phyloP scores from a whole-genome alignment of 2,797 vertebrate species.

The Columba guinea region DNA sequence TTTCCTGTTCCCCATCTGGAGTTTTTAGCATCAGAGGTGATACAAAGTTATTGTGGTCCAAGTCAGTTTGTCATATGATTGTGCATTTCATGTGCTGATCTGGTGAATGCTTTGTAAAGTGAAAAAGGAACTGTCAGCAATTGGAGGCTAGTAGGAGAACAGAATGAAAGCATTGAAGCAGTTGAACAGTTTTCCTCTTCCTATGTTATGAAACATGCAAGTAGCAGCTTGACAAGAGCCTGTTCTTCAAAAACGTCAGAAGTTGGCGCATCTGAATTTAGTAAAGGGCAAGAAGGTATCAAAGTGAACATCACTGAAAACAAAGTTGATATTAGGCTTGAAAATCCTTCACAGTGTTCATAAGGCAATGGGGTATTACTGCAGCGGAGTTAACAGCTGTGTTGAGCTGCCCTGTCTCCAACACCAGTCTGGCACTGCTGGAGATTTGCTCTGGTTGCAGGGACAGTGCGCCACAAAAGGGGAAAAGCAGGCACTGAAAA shows the following conservation, averaged over 20 bases:
- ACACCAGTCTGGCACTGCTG: not conserved
- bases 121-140: slow-evolving; percentile 17
- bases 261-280: not conserved
- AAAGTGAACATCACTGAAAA: not conserved
- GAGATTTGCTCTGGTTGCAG: not conserved
- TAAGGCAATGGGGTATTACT: not conserved
- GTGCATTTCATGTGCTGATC: not conserved
- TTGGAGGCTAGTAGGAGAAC: not conserved
- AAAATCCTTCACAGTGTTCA: not conserved
- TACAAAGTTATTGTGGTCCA: not conserved
- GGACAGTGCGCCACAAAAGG: no score
- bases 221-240: not conserved
- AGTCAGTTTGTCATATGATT: not conserved
- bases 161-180: not conserved
- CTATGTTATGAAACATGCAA: rapidly evolving
- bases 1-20: not conserved
- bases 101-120: not conserved
- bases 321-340: not conserved
- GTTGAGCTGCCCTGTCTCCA: not conserved
- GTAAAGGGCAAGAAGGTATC: not conserved
- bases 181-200: not conserved
- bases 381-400: not conserved
- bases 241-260: not conserved
- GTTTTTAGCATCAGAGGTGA: not conserved
- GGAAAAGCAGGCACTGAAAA: not conserved